Evolutionary conservation across 2,797 vertebrate species (phyloP).

Genomic region (Malacoraja senta): DNA sequence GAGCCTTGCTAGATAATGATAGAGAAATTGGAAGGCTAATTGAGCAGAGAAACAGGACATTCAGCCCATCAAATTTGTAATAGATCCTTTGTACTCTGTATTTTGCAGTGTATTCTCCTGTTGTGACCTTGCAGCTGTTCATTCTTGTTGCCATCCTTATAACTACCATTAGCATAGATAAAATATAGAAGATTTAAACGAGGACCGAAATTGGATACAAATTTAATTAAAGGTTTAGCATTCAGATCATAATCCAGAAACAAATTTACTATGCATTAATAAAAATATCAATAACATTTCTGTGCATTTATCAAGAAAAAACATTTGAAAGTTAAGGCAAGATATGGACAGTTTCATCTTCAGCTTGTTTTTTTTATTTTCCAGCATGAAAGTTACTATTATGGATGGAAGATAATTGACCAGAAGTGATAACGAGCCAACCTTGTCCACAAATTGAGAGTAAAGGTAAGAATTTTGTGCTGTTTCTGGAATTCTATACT

Average conservation of each 20-base stretch:
- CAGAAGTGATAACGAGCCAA: slow-evolving; percentile 7
- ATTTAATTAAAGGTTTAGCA: not conserved
- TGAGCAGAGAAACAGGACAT: not conserved
- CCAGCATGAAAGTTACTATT: not conserved
- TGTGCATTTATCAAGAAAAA: not conserved
- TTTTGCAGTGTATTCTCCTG: not conserved
- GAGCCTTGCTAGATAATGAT: not conserved
- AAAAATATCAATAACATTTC: not conserved
- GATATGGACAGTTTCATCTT: not conserved
- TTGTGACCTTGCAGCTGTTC: not conserved
- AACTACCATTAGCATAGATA: not conserved
- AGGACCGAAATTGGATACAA: not conserved
- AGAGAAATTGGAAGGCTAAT: not conserved
- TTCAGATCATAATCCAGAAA: not conserved
- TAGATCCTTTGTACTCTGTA: not conserved
- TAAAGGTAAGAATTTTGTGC: not conserved
- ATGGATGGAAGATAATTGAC: not conserved
- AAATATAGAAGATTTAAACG: not conserved
- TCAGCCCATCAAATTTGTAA: not conserved
- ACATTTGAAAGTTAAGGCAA: not conserved
- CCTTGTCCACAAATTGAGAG: not conserved
- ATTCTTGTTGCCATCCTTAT: not conserved
- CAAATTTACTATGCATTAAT: not conserved
- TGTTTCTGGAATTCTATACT: not conserved
- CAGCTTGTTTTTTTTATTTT: not conserved